Conservation (phyloP, 2,113 vertebrate genomes). For the Panthera tigris region DNA sequence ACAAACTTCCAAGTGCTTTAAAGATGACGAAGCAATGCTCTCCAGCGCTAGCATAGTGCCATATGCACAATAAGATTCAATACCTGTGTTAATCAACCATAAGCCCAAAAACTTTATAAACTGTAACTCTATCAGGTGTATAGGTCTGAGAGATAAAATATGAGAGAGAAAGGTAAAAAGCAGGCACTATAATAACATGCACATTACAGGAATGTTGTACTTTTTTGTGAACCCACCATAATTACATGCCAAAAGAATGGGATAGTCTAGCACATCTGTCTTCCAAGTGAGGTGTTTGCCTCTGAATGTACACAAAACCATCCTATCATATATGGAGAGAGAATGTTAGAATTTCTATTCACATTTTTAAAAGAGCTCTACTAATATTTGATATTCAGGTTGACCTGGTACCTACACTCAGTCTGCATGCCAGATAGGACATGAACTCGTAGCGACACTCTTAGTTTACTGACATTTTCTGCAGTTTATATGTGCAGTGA, state of each 20-base stretch:
- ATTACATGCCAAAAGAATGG: not conserved
- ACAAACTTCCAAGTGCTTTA: not conserved
- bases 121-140: not conserved
- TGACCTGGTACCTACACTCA: not conserved
- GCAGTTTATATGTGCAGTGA: not conserved
- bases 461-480: not conserved
- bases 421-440: not conserved
- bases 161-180: not conserved
- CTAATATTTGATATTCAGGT: not conserved
- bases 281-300: not conserved
- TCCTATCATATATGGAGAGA: not conserved
- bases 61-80: not conserved
- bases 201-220: not conserved
- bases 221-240: not conserved
- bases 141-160: not conserved
- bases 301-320: not conserved
- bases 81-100: not conserved
- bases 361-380: not conserved
- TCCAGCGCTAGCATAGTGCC: not conserved
- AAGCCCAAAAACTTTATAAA: not conserved
- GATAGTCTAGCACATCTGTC: not conserved
- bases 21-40: not conserved
- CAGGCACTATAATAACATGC: not conserved
- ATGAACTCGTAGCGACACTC: not conserved
- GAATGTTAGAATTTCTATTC: not conserved